Base-by-base conservation (phyloP, 2,888 invertebrate species). In the Uloborus plumipes region DNA sequence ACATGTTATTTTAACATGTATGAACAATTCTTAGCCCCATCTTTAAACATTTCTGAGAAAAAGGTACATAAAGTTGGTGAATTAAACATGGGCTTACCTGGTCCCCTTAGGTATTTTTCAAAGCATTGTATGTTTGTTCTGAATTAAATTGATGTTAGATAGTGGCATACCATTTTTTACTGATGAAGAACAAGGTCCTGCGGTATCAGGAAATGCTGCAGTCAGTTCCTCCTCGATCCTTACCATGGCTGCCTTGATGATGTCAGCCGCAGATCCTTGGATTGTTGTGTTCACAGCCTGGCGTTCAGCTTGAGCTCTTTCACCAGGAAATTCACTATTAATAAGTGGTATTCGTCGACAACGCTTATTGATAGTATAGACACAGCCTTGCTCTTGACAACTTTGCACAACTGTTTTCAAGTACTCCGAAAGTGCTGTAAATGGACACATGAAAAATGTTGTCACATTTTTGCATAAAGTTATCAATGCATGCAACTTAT, bases 201-300 rank as follows among this genome's bases (percentile, higher is more conserved):
- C 50, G 20, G 31, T 26, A 20, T 72, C 61, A 7, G 71, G 55
- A 50, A 72, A 82, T 20, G 39, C 39, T 39, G 39, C 11, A 39
- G 39, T 65, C 3, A 93, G 88, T 88, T 91, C 89, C 15, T 90
- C 89, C 86, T 96, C 93, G 87, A 98, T 92, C 67, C 91, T 90
- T 47, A 95, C 91, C 93, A 98, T 95, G 0, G 98, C 97, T 77
- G 91, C 92, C 89, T 99, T 99, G 0, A 95, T 94, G 62, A 99
- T 93, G 89, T 99, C 99, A 0, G 98, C 96, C 0, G 98, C 99
- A 0, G 98, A 97, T 0, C 98, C 99, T 90, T 99, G 99, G 71
- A 99, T 94, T 16, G 93, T 94, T 1, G 98, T 95, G 89, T 99
- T 99, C 0, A 99, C 92, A 16, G 98, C 97, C 91, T 98, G 98